Base-by-base conservation (phyloP, 2,888 invertebrate species). In the Ptilodon capucinus region DNA sequence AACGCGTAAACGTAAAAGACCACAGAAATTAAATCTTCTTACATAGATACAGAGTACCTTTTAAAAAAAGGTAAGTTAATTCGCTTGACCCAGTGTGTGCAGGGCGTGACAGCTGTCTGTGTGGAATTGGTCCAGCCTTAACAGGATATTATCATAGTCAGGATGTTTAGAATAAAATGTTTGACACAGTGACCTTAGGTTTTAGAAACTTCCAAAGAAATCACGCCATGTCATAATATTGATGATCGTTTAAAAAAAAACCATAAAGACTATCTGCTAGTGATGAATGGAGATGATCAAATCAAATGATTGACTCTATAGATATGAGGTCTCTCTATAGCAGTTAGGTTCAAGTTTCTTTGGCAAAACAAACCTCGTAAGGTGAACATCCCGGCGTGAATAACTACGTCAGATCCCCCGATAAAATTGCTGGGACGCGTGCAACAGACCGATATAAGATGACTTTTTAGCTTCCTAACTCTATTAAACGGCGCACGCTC, bases 391-490 rank as follows among this genome's bases (percentile, higher is more conserved):
- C 38, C 30, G n/a, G 36, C 47, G 40, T 41, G 42, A 55, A 60
- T 56, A 46, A 62, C 44, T 61, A 48, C 57, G 48, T 58, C 60
- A 66, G 54, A 68, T 70, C 42, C 48, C 11, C 50, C 48, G 51
- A 63, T 58, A 47, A 63, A 58, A 63, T 60, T 61, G 52, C 56
- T 44, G 64, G 48, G 67, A 67, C 60, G 68, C 69, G 71, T 69
- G 71, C 75, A 75, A 55, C 74, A 62, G 68, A 76, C 74, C 74
- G 71, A 57, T 66, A 62, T 60, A 69, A 68, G 69, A 57, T 54
- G 58, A 67, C 65, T 78, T 78, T 77, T 76, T 74, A 57, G 56
- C 64, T 49, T 61, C 57, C 51, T 63, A 67, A 64, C 64, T 65
- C 58, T 55, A 63, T 68, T 67, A 71, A 48, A 69, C 62, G 49